Conservation (phyloP, 2,797 vertebrate genomes). For the Ptychadena robeensis region DNA sequence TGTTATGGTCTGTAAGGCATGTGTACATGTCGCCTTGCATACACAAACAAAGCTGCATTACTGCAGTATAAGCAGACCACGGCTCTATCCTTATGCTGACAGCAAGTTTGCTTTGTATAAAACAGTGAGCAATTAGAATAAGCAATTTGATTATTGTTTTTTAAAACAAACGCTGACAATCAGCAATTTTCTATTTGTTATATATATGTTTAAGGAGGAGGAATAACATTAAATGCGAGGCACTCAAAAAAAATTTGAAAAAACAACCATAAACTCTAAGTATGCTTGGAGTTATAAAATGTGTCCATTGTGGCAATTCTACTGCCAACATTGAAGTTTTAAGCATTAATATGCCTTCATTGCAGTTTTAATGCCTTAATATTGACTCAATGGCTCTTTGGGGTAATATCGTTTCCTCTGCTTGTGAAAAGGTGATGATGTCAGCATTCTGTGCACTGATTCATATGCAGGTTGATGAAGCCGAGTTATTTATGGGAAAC, state of each 20-base stretch:
- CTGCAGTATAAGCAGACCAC: constrained; percentile 11
- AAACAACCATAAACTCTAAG: constrained; percentile 82
- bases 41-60: constrained; percentile 23
- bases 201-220: constrained; percentile 79
- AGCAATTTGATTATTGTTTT: constrained; percentile 83
- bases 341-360: constrained; percentile 88
- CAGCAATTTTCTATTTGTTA: constrained; percentile 80
- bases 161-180: constrained; percentile 80
- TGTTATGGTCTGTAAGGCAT: constrained; percentile 9
- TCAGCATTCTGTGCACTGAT: constrained; percentile 84
- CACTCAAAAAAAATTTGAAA: constrained; percentile 73
- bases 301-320: constrained; percentile 83
- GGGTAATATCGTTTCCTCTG: constrained; percentile 86
- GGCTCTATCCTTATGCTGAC: constrained; percentile 30
- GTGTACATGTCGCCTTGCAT: background rate
- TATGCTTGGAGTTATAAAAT: constrained; percentile 85
- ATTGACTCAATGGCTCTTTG: constrained; percentile 86
- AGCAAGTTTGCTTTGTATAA: constrained; percentile 69
- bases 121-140: constrained; percentile 78
- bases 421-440: constrained; percentile 87
- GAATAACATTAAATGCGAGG: constrained; percentile 82
- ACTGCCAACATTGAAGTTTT: constrained; percentile 85
- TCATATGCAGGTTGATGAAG: constrained; percentile 87
- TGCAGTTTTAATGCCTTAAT: constrained; percentile 88
- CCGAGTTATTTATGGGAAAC: constrained; percentile 88